A percentile compares a stretch with the other conserved stretches of the same genome.
Conservation (phyloP, 2,113 vertebrate genomes). For the Pica pica region DNA sequence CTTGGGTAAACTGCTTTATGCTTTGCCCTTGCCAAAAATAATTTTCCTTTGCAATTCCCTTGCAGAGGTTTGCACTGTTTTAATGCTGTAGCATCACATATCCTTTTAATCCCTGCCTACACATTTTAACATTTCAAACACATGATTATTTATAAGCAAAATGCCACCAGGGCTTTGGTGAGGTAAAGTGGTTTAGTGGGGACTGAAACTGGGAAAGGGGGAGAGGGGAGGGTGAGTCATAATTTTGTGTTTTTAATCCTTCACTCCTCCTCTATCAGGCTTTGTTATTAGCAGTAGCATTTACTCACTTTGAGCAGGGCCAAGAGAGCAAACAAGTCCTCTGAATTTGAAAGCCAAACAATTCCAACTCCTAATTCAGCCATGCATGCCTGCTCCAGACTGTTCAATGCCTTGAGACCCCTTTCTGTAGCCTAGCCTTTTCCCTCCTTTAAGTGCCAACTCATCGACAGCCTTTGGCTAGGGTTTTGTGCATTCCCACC, state of each 20-base stretch:
- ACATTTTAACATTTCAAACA: conserved; percentile 52
- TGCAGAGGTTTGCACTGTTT: conserved; percentile 19
- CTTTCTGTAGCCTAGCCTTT: not conserved
- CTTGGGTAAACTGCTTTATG: not conserved
- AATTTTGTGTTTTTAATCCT: conserved; percentile 33
- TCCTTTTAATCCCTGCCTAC: conserved; percentile 38
- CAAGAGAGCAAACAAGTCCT: conserved; percentile 26
- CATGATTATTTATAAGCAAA: conserved; percentile 38
- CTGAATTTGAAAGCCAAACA: conserved; percentile 40
- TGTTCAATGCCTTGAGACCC: not conserved
- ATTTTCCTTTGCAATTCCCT: conserved; percentile 34
- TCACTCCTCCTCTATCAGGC: not conserved
- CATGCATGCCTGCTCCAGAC: not conserved
- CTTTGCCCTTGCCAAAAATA: conserved; percentile 36
- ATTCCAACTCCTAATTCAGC: conserved; percentile 10
- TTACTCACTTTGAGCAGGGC: not conserved
- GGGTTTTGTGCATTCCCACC: conserved; percentile 35
- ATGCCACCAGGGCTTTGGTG: not conserved
- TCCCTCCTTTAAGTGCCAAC: not conserved
- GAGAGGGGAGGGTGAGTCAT: conserved; percentile 8
- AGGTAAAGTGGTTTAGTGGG: conserved; percentile 1
- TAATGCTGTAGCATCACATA: conserved; percentile 19
- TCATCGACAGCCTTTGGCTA: not conserved
- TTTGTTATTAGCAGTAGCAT: conserved; percentile 12
- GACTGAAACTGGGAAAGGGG: not conserved